phyloP scores from a whole-genome alignment of 2,113 vertebrate species.

The Canis aureus region DNA sequence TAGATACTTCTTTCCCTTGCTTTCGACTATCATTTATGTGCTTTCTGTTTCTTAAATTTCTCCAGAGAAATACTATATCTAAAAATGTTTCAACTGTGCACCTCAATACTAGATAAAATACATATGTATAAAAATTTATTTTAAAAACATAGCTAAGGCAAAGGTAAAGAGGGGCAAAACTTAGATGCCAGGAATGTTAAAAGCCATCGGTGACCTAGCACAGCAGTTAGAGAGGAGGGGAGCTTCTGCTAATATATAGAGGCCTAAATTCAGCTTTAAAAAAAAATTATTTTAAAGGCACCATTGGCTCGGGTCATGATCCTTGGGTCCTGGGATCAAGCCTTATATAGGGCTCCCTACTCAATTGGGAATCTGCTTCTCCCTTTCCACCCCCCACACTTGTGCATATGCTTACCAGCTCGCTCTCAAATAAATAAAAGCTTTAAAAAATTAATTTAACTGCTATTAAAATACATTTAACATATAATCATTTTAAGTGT shows the following conservation, averaged over 20 bases:
- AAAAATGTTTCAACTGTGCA: background rate
- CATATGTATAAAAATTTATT: background rate
- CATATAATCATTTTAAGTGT: background rate
- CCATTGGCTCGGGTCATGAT: background rate
- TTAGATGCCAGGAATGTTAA: background rate
- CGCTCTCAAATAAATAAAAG: background rate
- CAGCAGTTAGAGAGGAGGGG: background rate
- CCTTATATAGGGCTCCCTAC: background rate
- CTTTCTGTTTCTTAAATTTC: background rate
- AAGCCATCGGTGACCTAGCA: background rate
- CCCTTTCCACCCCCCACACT: background rate
- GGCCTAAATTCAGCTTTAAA: background rate
- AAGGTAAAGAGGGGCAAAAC: background rate
- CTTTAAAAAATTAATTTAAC: background rate
- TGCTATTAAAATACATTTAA: background rate
- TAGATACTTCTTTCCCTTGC: background rate
- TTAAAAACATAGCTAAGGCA: background rate
- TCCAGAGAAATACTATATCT: background rate
- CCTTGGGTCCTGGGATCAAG: background rate
- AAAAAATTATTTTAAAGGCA: background rate
- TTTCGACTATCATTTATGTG: background rate
- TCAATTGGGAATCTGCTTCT: background rate
- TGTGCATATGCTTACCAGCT: background rate
- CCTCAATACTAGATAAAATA: background rate
- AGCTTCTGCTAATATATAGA: background rate